Evolutionary conservation across 2,113 vertebrate genomes (phyloP).

Genomic region (Seriola aureovittata): DNA sequence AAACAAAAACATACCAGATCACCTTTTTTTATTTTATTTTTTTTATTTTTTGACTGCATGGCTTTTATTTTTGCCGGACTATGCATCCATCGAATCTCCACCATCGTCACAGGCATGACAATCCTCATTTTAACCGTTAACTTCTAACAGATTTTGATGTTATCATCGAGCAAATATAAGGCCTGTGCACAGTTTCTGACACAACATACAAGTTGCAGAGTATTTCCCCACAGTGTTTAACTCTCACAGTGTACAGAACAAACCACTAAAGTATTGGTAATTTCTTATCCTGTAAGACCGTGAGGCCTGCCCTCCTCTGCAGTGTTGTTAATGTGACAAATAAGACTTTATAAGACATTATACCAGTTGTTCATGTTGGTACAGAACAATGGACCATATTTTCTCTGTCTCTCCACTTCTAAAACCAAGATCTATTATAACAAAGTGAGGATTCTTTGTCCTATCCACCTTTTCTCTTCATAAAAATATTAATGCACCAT

Average conservation of each 20-base stretch:
- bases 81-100: background rate
- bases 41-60: constrained; percentile 6
- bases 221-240: background rate
- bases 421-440: constrained; percentile 12
- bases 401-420: background rate
- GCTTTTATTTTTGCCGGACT: background rate
- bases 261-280: background rate
- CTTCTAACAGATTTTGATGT: background rate
- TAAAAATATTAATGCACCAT: constrained; percentile 42
- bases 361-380: constrained; percentile 1
- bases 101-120: background rate
- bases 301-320: constrained; percentile 4
- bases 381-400: constrained; percentile 2
- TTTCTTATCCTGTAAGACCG: background rate
- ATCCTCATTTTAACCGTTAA: background rate
- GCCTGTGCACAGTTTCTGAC: background rate
- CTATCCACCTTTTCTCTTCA: constrained; percentile 32
- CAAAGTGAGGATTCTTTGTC: constrained; percentile 12
- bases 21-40: background rate
- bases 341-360: constrained; percentile 14
- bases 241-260: constrained; percentile 9
- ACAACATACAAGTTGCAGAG: background rate
- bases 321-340: constrained; percentile 4
- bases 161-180: background rate
- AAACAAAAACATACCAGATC: constrained; percentile 1